Conservation (phyloP, 2,797 vertebrate species). For the Morus bassanus region DNA sequence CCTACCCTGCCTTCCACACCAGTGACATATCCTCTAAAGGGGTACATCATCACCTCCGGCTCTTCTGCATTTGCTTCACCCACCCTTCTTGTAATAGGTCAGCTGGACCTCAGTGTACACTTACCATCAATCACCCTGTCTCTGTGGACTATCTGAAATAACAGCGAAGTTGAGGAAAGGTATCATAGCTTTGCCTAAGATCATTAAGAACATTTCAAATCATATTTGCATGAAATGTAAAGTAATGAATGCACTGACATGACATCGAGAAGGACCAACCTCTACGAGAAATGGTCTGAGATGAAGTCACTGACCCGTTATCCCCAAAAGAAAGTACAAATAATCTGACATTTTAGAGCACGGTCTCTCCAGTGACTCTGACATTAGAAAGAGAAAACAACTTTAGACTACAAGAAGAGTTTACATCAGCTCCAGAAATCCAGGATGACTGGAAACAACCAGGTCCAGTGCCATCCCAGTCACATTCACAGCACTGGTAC, state of each 20-base stretch:
- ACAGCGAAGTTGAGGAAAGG: not conserved
- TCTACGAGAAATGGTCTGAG: not conserved
- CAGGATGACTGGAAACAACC: not conserved
- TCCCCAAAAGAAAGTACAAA: not conserved
- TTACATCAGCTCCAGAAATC: not conserved
- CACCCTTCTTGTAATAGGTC: not conserved
- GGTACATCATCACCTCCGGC: not conserved
- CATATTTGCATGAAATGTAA: not conserved
- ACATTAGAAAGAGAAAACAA: not conserved
- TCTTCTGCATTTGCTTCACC: not conserved
- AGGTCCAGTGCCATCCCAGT: not conserved
- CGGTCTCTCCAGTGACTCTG: not conserved
- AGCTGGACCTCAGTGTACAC: not conserved
- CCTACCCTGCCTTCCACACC: not conserved
- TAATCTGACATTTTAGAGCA: slow-evolving; percentile 42
- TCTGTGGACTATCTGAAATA: not conserved
- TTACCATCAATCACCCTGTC: not conserved
- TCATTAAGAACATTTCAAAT: not conserved
- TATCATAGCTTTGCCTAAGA: not conserved
- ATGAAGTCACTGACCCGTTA: not conserved
- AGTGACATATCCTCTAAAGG: not conserved
- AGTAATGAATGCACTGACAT: not conserved
- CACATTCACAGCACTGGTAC: not conserved
- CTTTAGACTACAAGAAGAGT: not conserved
- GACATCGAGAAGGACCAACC: not conserved